Conservation (phyloP, 30 jellyfish, hydroid and myxozoan genomes). For the Hydractinia echinata region DNA sequence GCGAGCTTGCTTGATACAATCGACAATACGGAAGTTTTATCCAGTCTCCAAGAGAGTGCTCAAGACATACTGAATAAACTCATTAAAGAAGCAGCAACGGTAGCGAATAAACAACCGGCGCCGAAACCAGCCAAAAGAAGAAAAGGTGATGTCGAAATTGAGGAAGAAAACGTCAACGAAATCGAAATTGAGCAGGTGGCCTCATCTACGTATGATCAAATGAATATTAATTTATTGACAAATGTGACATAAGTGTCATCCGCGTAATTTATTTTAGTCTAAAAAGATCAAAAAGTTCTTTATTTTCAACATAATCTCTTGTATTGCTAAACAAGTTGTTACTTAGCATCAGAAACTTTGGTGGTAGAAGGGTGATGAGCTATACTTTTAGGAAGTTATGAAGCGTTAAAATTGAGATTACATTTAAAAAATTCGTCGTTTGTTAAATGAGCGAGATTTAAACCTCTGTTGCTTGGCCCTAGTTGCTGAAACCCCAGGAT, state of each 20-base stretch:
- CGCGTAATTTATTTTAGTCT: too few relatives aligned
- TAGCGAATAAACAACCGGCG: not conserved
- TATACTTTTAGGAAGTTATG: too few relatives aligned
- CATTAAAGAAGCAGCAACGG: constrained; percentile 15
- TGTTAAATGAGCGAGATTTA: too few relatives aligned
- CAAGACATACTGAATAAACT: constrained; percentile 37
- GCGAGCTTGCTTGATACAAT: constrained; percentile 63
- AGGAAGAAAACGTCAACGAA: not conserved
- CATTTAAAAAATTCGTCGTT: too few relatives aligned
- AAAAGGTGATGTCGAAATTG: not conserved
- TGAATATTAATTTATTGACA: not conserved
- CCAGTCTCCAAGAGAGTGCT: constrained; percentile 47
- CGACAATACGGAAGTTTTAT: constrained; percentile 42
- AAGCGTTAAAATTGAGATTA: too few relatives aligned
- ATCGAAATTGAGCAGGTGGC: constrained; percentile 6
- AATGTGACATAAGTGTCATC: not conserved
- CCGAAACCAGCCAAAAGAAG: constrained; percentile 31
- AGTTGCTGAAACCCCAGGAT: too few relatives aligned
- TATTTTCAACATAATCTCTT: too few relatives aligned
- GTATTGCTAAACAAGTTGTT: too few relatives aligned
- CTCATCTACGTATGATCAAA: not conserved
- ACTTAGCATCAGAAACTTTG: too few relatives aligned
- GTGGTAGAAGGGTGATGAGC: too few relatives aligned
- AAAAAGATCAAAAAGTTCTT: too few relatives aligned
- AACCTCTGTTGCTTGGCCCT: too few relatives aligned